Evolutionary conservation across 2,797 vertebrate species (phyloP).

Genomic region (Enteromius anoplus): DNA sequence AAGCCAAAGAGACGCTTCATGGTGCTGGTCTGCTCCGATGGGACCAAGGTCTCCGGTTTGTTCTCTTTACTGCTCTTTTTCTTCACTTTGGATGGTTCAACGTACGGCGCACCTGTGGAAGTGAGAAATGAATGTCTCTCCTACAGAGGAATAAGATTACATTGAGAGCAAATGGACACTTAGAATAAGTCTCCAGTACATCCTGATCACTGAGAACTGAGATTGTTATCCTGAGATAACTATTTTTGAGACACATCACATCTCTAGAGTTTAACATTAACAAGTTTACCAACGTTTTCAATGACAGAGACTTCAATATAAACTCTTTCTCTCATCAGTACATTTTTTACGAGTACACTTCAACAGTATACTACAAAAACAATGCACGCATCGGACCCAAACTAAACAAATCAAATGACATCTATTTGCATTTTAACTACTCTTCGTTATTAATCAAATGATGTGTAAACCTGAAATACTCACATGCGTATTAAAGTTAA

Average conservation of each 20-base stretch:
- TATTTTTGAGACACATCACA: background rate
- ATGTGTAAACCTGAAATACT: background rate
- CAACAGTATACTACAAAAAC: background rate
- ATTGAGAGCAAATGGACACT: background rate
- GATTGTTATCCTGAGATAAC: background rate
- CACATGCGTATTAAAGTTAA: background rate
- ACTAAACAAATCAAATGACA: background rate
- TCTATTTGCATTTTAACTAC: background rate
- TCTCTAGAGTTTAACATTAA: background rate
- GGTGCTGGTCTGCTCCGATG: constrained; percentile 54
- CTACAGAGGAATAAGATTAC: background rate
- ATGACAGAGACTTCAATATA: background rate
- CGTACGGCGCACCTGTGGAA: constrained; percentile 61
- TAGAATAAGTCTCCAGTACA: background rate
- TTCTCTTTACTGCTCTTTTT: constrained; percentile 59
- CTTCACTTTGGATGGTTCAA: constrained; percentile 34
- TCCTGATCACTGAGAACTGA: background rate
- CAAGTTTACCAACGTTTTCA: background rate
- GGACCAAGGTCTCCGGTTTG: constrained; percentile 25
- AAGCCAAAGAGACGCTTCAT: constrained; percentile 86
- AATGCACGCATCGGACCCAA: background rate
- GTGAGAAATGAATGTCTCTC: background rate
- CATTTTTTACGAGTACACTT: background rate
- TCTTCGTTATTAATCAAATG: background rate
- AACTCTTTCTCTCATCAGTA: background rate